These are phyloP conservation scores for Xenopus tropicalis DNA, from an alignment of 2,113 vertebrate genomes.

Conservation along the genomic window UCB_Xtro_10.0 CM004447.2:84342501-84343000, in stretches of 20 bases:
- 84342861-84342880: too few species aligned
- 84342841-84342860: too few species aligned
- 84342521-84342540: slow-evolving; percentile 98
- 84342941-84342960: too few species aligned
- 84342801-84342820: not conserved
- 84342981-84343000: too few species aligned
- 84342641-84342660: slow-evolving; percentile 90
- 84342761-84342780: not conserved
- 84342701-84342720: slow-evolving; percentile 29
- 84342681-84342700: slow-evolving; percentile 51
- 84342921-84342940: too few species aligned
- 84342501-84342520: slow-evolving; percentile 80
- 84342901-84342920: too few species aligned
- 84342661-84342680: slow-evolving; percentile 81
- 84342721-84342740: slow-evolving; percentile 21
- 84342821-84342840: not conserved
- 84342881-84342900: too few species aligned
- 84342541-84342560: slow-evolving; percentile 96
- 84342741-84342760: slow-evolving; percentile 1
- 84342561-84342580: slow-evolving; percentile 92
- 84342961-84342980: too few species aligned
- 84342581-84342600: slow-evolving; percentile 92
- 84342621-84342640: slow-evolving; percentile 87
- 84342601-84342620: slow-evolving; percentile 93
- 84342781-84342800: not conserved